Conservation (phyloP, 2,888 invertebrate species). For the Calameuta filiformis region DNA sequence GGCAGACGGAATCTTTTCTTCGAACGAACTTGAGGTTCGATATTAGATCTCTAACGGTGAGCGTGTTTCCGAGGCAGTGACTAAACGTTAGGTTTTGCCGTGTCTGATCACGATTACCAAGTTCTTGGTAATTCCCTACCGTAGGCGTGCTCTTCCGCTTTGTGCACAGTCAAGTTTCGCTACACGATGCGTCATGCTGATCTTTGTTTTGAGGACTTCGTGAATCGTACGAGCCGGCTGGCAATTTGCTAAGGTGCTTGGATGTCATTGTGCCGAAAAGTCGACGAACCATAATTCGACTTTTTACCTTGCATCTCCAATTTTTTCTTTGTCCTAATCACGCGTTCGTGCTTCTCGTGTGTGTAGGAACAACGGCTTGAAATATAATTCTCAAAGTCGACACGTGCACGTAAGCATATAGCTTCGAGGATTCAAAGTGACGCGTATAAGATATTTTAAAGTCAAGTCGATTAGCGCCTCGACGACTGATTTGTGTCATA, state of each 20-base stretch:
- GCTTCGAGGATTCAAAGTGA: conserved; percentile 53
- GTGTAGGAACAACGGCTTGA: background rate
- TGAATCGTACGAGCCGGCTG: too few relatives aligned
- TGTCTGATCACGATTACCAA: background rate
- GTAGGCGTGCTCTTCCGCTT: background rate
- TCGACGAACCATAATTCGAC: background rate
- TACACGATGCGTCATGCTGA: background rate
- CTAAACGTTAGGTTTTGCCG: background rate
- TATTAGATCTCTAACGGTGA: too few relatives aligned
- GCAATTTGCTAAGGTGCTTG: background rate
- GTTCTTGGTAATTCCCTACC: background rate
- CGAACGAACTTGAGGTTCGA: too few relatives aligned
- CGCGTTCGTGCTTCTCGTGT: background rate
- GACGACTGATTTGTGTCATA: background rate
- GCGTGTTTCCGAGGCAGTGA: background rate
- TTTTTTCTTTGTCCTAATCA: background rate
- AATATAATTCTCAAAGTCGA: background rate
- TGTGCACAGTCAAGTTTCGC: background rate
- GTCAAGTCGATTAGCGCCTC: background rate
- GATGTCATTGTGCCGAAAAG: background rate
- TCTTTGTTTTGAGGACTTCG: too few relatives aligned
- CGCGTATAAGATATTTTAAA: conserved; percentile 39
- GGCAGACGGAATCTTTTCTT: background rate
- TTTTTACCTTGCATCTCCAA: background rate
- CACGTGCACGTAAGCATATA: background rate